phyloP scores from a whole-genome alignment of 2,113 vertebrate species.

The Dicerorhinus sumatrensis region DNA sequence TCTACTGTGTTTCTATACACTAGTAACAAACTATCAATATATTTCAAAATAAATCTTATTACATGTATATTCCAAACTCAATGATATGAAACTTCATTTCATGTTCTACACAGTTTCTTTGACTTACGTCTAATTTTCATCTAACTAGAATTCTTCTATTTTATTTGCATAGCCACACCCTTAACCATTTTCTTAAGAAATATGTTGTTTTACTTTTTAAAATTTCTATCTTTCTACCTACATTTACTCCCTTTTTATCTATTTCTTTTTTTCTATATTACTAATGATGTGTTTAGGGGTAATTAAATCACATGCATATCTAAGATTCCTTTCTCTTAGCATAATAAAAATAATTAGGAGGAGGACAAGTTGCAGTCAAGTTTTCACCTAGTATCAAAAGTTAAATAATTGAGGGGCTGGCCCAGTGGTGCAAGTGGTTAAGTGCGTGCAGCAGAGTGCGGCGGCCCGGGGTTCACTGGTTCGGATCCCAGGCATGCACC shows the following conservation, averaged over 20 bases:
- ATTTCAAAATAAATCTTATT: background rate
- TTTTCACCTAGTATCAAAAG: background rate
- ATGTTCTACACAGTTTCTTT: background rate
- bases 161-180: background rate
- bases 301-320: background rate
- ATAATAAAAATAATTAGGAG: background rate
- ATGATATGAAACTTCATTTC: background rate
- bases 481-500: too few species aligned
- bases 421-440: too few species aligned
- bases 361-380: background rate
- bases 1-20: background rate
- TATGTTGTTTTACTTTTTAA: background rate
- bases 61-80: background rate
- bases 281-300: background rate
- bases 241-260: background rate
- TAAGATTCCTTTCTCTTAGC: background rate
- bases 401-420: background rate
- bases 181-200: background rate
- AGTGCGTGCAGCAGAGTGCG: too few species aligned
- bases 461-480: too few species aligned
- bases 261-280: background rate
- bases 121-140: background rate
- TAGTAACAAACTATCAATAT: background rate
- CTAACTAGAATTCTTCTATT: background rate
- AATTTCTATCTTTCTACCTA: background rate